Evolutionary conservation across 2,113 vertebrate genomes (phyloP).

Genomic region (Rhinolophus sinicus): DNA sequence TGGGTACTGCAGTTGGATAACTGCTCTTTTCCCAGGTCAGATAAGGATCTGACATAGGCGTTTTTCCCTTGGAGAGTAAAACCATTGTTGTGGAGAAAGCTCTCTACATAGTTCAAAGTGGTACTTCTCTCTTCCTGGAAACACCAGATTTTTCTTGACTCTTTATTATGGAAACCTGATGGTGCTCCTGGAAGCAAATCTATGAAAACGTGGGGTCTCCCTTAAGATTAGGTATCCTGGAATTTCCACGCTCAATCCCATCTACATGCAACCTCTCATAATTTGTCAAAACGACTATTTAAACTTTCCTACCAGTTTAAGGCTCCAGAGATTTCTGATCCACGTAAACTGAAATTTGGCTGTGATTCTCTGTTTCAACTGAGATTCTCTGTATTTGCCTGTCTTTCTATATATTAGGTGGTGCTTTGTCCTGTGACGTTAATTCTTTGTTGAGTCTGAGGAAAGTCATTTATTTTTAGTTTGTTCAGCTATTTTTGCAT

Average conservation of each 20-base stretch:
- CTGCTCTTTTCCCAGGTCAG: background rate
- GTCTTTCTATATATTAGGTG: background rate
- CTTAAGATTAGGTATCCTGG: background rate
- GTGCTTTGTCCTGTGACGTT: background rate
- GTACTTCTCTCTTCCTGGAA: background rate
- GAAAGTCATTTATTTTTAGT: background rate
- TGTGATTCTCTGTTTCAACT: background rate
- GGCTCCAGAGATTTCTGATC: background rate
- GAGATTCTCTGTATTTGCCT: background rate
- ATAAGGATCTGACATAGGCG: background rate
- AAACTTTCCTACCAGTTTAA: background rate
- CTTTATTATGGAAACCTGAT: background rate
- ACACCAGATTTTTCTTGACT: background rate
- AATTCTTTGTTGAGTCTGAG: background rate
- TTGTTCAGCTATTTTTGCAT: background rate
- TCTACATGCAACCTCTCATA: background rate
- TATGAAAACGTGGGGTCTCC: background rate
- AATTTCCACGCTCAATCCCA: background rate
- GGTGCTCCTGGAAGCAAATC: background rate
- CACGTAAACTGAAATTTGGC: background rate
- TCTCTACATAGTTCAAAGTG: background rate
- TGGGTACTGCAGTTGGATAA: background rate
- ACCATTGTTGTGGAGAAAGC: background rate
- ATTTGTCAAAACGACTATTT: background rate
- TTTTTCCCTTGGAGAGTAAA: background rate